Conservation (phyloP, 2,888 invertebrate species). For the Hyposoter didymator region DNA sequence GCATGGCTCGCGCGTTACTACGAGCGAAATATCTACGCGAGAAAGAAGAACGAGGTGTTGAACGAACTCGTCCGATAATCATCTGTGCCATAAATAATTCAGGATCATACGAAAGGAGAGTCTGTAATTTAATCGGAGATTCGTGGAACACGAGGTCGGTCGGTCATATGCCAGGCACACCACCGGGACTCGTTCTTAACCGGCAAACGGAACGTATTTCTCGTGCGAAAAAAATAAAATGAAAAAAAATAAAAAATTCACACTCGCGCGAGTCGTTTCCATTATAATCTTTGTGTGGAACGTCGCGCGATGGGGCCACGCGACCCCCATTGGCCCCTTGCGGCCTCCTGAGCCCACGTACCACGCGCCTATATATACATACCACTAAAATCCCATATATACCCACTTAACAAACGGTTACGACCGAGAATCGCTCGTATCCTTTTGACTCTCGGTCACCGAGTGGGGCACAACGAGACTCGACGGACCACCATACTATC, state of each 20-base stretch:
- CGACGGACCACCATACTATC: background rate
- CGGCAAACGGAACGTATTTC: constrained; percentile 8
- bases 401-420: constrained; percentile 41
- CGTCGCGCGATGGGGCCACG: constrained; percentile 58
- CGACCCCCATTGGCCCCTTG: constrained; percentile 61
- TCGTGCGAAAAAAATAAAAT: constrained; percentile 23
- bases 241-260: constrained; percentile 30
- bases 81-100: constrained; percentile 62
- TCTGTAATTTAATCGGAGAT: constrained; percentile 63
- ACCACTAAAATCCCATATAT: constrained; percentile 2
- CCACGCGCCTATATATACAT: constrained; percentile 9
- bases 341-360: constrained; percentile 64
- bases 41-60: constrained; percentile 64
- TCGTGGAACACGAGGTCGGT: constrained; percentile 49
- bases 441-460: constrained; percentile 13
- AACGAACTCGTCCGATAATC: constrained; percentile 64
- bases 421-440: constrained; percentile 50
- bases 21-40: constrained; percentile 7
- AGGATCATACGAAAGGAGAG: constrained; percentile 57
- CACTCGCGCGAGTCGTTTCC: constrained; percentile 44
- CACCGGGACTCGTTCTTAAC: constrained; percentile 37
- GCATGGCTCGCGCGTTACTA: background rate
- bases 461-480: background rate
- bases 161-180: constrained; percentile 25
- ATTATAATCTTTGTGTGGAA: constrained; percentile 36